These are phyloP conservation scores for pig (Sus scrofa) DNA, from an alignment of 2,113 vertebrate species.

Conservation along the genomic window T2T-Sscrofa CM000818.6:41805001-41805500, in stretches of 20 bases:
- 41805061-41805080: background rate
- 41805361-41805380: conserved; percentile 54
- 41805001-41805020: background rate
- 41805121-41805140: background rate
- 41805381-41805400: conserved; percentile 13
- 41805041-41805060: background rate
- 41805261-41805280: conserved; percentile 35
- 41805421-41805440: conserved; percentile 51
- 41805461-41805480: conserved; percentile 14
- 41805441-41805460: conserved; percentile 34
- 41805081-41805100: background rate
- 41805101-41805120: background rate
- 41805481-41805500: background rate
- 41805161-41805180: background rate
- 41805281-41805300: conserved; percentile 48
- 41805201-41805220: background rate
- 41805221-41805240: background rate
- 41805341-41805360: background rate
- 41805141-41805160: background rate
- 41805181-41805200: background rate
- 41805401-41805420: conserved; percentile 11
- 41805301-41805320: conserved; percentile 40
- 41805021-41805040: background rate
- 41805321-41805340: conserved; percentile 33
- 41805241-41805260: background rate